These are phyloP conservation scores for Timandra comae DNA, from an alignment of 2,888 invertebrate species.

Conservation along the genomic window DNA sequence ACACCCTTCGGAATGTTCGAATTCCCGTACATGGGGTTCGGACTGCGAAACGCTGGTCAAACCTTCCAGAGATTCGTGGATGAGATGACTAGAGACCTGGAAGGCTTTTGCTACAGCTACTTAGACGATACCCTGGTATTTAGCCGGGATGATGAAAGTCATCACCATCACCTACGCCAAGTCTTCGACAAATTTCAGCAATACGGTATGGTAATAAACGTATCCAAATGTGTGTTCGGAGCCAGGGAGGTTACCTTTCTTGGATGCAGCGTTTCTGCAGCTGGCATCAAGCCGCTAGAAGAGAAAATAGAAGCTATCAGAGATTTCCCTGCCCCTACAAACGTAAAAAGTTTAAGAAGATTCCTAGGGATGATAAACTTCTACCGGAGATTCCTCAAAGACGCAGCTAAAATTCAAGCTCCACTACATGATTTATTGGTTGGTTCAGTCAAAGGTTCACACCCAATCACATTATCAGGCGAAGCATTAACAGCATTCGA, in stretches of 20 bases:
- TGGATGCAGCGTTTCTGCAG: conserved; percentile 3
- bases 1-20: conserved; percentile 10
- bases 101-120: conserved; percentile 1
- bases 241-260: neutral
- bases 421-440: conserved; percentile 26
- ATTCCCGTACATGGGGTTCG: conserved; percentile 28
- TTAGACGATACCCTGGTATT: conserved; percentile 3
- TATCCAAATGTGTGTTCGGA: conserved; percentile 8
- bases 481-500: conserved; percentile 12
- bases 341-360: conserved; percentile 21
- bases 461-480: conserved; percentile 16
- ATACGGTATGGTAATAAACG: conserved; percentile 2
- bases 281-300: conserved; percentile 4
- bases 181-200: conserved; percentile 1
- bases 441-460: conserved; percentile 24
- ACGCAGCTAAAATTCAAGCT: conserved; percentile 32
- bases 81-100: conserved; percentile 21
- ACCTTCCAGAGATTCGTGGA: too few species aligned
- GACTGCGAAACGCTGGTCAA: conserved; percentile 42
- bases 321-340: conserved; percentile 8
- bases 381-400: conserved; percentile 24
- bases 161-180: conserved; percentile 2
- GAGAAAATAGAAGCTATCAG: conserved; percentile 4
- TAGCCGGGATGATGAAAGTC: neutral
- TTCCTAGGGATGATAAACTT: conserved; percentile 2